Base-by-base conservation (phyloP, 2,797 vertebrate species). In the Hydrolagus colliei region DNA sequence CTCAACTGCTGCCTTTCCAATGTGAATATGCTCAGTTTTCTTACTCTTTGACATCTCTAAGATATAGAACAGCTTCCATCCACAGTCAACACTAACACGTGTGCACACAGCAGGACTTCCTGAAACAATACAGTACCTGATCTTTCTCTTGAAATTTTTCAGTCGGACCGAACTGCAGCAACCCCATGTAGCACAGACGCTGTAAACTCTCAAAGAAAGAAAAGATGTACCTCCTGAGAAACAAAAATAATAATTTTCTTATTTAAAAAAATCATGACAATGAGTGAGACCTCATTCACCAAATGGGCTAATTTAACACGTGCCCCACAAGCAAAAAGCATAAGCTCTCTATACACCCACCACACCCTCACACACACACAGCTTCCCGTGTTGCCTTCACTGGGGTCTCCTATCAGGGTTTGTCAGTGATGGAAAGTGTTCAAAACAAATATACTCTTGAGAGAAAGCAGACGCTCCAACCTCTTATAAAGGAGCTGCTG, bases 111-210 rank as follows among this genome's bases (percentile, higher is more conserved):
- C 13, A 32, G 9, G 22, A 10, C 22, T 82, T 6, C 22, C 18
- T 13, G 8, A 22, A 76, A 22, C 4, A 0, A 73, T 52, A 27
- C 27, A 27, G 27, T 93, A 99, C 97, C 96, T 98, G 97, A 84
- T 98, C 97, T 92, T 97, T 98, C 32, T 99, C 97, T 91, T 96
- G 96, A 89, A 98, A 98, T 90, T 96, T 98, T 89, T 96, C 96
- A 0, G 91, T 89, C 13, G 96, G 96, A 2, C 95, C 96, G 75
- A 98, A 98, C 90, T 98, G 97, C 84, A 99, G 88, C 87, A 99
- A 89, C n/a, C 98, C 98, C 96, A 99, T 98, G 87, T 94, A 98
- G 88, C 93, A 95, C 62, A 99, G 88, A 67, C 94, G 94, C 88
- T 98, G 96, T 79, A 99, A 92, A 87, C 91, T 96, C 92, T 98